These are phyloP conservation scores for Bradypodion ventrale DNA, from an alignment of 2,797 vertebrate genomes.

Conservation along the genomic window DNA sequence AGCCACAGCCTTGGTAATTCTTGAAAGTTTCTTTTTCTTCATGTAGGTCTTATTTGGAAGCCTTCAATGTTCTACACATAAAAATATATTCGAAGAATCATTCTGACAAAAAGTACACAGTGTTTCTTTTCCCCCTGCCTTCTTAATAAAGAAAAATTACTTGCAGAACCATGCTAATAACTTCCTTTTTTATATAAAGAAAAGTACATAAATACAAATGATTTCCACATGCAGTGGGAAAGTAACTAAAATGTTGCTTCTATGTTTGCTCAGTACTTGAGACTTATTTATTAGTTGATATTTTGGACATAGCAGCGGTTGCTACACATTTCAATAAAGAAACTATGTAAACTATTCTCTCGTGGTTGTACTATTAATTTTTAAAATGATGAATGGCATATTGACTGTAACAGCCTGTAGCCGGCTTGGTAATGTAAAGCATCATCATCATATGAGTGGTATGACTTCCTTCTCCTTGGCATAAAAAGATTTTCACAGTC, in stretches of 20 bases:
- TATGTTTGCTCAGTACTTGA: slow-evolving; percentile 63
- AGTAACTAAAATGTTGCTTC: slow-evolving; percentile 52
- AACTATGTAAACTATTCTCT: slow-evolving; percentile 56
- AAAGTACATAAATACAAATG: slow-evolving; percentile 56
- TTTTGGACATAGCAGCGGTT: slow-evolving; percentile 61
- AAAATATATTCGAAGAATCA: slow-evolving; percentile 44
- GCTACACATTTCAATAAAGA: slow-evolving; percentile 56
- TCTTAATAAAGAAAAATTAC: slow-evolving; percentile 66
- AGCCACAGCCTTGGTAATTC: slow-evolving; percentile 15
- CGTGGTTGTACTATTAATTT: background rate
- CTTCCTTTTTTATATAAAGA: slow-evolving; percentile 51
- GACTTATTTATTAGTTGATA: slow-evolving; percentile 70
- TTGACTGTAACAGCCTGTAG: background rate
- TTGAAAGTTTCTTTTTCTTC: slow-evolving; percentile 25
- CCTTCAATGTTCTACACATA: slow-evolving; percentile 51
- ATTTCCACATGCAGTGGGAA: slow-evolving; percentile 66
- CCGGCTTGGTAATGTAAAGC: too few species aligned
- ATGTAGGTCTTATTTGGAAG: slow-evolving; percentile 46
- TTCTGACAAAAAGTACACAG: slow-evolving; percentile 58
- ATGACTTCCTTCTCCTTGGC: too few species aligned
- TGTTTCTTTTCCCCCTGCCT: slow-evolving; percentile 56
- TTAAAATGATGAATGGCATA: background rate
- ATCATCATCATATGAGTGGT: too few species aligned
- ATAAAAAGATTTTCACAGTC: too few species aligned
- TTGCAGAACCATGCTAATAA: slow-evolving; percentile 63